These are phyloP conservation scores for Menidia menidia DNA, from an alignment of 2,797 vertebrate genomes.

Conservation along the genomic window DNA sequence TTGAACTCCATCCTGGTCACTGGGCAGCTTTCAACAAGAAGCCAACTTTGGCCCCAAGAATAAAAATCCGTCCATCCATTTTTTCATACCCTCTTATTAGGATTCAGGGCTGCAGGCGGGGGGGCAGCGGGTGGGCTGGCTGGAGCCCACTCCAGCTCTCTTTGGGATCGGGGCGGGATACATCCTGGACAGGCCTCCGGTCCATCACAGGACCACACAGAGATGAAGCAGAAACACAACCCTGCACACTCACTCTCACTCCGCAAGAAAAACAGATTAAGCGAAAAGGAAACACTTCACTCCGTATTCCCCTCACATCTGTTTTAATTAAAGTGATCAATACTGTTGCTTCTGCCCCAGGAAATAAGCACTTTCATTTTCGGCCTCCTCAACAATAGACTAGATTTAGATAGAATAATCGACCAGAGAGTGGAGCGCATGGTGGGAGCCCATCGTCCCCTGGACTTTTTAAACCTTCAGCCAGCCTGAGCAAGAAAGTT, in stretches of 20 bases:
- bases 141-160: no score
- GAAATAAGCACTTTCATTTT: conserved; percentile 24
- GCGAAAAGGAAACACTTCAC: conserved; percentile 6
- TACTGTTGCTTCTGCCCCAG: conserved; percentile 41
- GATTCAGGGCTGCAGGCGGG: no score
- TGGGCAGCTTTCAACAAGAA: no score
- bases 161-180: no score
- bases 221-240: no score
- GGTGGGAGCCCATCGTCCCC: not conserved
- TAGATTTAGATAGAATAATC: conserved; percentile 23
- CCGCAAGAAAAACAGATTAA: conserved; percentile 1
- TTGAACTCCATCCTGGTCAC: no score
- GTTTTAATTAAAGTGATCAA: conserved; percentile 56
- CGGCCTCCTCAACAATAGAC: conserved; percentile 17
- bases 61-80: no score
- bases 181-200: no score
- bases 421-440: not conserved
- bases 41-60: not conserved
- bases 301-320: conserved; percentile 31
- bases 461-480: not conserved
- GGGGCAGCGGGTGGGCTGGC: no score
- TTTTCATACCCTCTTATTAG: no score
- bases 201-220: no score
- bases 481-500: not conserved
- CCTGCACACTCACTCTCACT: no score